Conservation (phyloP, 2,888 invertebrate genomes). For the Hyles lineata region DNA sequence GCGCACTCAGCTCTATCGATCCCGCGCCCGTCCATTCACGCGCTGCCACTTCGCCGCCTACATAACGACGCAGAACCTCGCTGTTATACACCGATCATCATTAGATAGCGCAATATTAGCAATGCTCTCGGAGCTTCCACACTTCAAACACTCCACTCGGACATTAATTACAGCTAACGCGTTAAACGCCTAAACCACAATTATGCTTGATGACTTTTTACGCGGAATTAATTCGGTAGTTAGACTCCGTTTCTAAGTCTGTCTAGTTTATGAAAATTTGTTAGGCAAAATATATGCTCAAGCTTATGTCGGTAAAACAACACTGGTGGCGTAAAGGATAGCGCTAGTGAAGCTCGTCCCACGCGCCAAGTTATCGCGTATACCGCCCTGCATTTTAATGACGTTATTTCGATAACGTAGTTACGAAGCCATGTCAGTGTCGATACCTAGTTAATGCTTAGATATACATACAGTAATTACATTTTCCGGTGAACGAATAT, state of each 20-base stretch:
- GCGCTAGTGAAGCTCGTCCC: slow-evolving; percentile 44
- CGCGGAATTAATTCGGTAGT: slow-evolving; percentile 5
- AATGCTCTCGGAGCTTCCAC: slow-evolving; percentile 60
- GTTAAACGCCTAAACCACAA: slow-evolving; percentile 26
- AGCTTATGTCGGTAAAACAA: slow-evolving; percentile 1
- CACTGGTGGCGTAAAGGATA: slow-evolving; percentile 21
- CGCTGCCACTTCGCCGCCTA: slow-evolving; percentile 74
- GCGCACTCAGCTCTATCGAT: slow-evolving; percentile 82
- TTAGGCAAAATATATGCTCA: background rate
- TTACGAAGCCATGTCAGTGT: slow-evolving; percentile 42
- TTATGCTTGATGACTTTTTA: background rate
- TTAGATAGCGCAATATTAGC: slow-evolving; percentile 78
- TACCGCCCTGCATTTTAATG: slow-evolving; percentile 75
- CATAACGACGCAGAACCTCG: slow-evolving; percentile 67
- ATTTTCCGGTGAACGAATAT: slow-evolving; percentile 19
- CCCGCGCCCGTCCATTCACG: slow-evolving; percentile 75
- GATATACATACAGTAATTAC: slow-evolving; percentile 26
- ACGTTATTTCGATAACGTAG: slow-evolving; percentile 54
- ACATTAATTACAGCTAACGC: slow-evolving; percentile 41
- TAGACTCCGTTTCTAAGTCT: background rate
- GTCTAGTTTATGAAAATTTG: background rate
- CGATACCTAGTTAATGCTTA: slow-evolving; percentile 32
- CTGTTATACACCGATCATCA: slow-evolving; percentile 78
- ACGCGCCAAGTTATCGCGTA: slow-evolving; percentile 69
- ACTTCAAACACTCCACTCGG: slow-evolving; percentile 64